These are phyloP conservation scores for Montipora cactus DNA, from an alignment of 64 coral and sea anemone genomes.

Conservation along the genomic window DNA sequence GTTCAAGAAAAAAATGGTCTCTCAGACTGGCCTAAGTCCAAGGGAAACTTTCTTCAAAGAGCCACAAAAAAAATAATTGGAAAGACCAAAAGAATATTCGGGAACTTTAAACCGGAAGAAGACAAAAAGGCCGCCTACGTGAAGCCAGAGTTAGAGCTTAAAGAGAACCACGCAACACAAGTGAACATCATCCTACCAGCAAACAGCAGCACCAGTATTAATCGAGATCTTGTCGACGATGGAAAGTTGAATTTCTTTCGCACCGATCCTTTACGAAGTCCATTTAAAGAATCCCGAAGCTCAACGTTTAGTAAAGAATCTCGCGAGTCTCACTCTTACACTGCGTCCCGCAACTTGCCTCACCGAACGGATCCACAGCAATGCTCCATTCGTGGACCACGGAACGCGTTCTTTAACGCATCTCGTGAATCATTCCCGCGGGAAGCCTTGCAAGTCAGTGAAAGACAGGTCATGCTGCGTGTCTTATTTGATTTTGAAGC, in stretches of 20 bases:
- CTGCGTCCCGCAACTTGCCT: not conserved
- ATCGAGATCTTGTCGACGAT: slow-evolving; percentile 3
- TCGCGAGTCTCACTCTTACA: not conserved
- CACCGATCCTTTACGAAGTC: slow-evolving; percentile 1
- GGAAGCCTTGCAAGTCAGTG: not conserved
- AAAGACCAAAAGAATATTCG: slow-evolving; percentile 22
- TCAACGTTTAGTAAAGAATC: not conserved
- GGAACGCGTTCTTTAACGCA: slow-evolving; percentile 4
- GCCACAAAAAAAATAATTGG: slow-evolving; percentile 29
- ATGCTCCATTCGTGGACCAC: slow-evolving; percentile 18
- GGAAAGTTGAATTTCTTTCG: slow-evolving; percentile 13
- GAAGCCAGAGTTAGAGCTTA: not conserved
- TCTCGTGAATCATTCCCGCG: not conserved
- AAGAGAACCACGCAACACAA: slow-evolving; percentile 11
- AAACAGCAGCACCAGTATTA: slow-evolving; percentile 20
- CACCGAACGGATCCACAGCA: not conserved
- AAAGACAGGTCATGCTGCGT: slow-evolving; percentile 28
- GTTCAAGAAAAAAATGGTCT: not conserved
- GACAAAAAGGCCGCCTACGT: not conserved
- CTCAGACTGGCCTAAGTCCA: not conserved
- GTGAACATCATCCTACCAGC: slow-evolving; percentile 31
- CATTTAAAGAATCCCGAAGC: not conserved
- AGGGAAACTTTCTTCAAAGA: slow-evolving; percentile 25
- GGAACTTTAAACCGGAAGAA: slow-evolving; percentile 3
- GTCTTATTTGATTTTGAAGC: slow-evolving; percentile 90